Base-by-base conservation (phyloP, 2,113 vertebrate species). In the Pteruthius melanotis region DNA sequence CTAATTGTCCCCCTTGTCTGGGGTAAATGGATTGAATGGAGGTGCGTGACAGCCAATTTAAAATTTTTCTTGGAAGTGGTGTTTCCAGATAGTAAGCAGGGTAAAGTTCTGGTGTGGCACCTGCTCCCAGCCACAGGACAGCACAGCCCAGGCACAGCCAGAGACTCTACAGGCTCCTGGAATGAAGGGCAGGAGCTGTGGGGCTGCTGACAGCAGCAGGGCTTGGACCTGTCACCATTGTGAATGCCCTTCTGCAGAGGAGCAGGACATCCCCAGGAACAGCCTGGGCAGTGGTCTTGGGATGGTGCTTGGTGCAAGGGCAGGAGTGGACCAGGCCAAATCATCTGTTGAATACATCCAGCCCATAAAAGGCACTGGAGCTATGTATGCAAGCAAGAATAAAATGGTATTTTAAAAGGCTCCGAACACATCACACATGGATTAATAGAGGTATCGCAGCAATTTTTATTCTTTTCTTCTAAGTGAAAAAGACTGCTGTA, bases 101-200 rank as follows among this genome's bases (percentile, higher is more conserved):
- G 19, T 63, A 42, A 52, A 2, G 27, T 44, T 27, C 26, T 50
- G 12, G 19, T 15, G 10, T 54, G 37, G 15, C 26, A 44, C 31
- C 37, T 57, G 19, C 50, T 78, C 16, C 35, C 60, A 88, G 26
- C 12, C 23, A 30, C 39, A 40, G 70, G 69, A 49, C 47, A 40
- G 17, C 37, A 28, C 0, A 1, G 31, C 31, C 35, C 65, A n/a
- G 65, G 13, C 2, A 3, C 1, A 1, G 11, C 17, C 4, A 0
- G 6, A 66, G 17, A 15, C 7, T 45, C 22, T 24, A 7, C 14
- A 77, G 42, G 22, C 26, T 57, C 13, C 56, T 82, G 52, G 13
- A 57, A 23, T 7, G 21, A 14, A 64, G 7, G 0, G 0, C 1
- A 39, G 53, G 26, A 69, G 6, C 40, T 45, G 26, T 31, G 35